A percentile compares a stretch with the other conserved stretches of the same genome.
Conservation (phyloP, 1,140 invertebrate genomes). For the Bombus turneri region DNA sequence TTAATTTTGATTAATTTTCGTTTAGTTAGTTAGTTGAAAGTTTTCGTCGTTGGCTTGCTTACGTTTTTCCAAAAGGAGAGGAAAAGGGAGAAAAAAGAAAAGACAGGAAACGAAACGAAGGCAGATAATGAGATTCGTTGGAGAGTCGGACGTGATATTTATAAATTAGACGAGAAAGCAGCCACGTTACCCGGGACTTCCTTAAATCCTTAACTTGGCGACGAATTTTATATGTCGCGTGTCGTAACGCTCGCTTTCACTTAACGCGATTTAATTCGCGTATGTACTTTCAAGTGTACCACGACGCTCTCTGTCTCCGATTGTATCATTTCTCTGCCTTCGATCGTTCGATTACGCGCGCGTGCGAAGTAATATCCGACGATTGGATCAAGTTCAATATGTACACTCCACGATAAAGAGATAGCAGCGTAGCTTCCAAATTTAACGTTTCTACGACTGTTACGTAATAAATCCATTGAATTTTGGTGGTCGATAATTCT, state of each 20-base stretch:
- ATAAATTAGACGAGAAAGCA: constrained; percentile 52
- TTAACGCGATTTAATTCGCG: constrained; percentile 60
- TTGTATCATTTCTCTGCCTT: constrained; percentile 26
- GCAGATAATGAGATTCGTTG: constrained; percentile 12
- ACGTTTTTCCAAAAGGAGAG: neutral
- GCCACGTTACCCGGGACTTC: constrained; percentile 34
- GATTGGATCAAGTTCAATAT: neutral
- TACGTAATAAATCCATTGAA: too few relatives aligned
- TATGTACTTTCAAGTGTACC: constrained; percentile 42
- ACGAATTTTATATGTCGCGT: constrained; percentile 54
- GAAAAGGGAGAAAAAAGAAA: too few relatives aligned
- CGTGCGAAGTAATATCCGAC: neutral
- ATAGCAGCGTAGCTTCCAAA: too few relatives aligned
- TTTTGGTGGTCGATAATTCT: too few relatives aligned
- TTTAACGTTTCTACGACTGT: too few relatives aligned
- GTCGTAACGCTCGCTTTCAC: constrained; percentile 61
- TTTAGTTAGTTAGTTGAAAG: too few relatives aligned
- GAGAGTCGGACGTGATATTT: constrained; percentile 40
- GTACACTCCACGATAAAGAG: too few relatives aligned
- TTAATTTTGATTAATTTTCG: neutral
- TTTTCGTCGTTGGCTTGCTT: too few relatives aligned
- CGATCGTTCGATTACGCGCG: constrained; percentile 3
- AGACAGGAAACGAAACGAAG: neutral
- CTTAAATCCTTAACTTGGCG: constrained; percentile 38
- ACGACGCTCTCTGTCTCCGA: neutral